Evolutionary conservation across 2,113 vertebrate genomes (phyloP).

Genomic region (Dinomys branickii): DNA sequence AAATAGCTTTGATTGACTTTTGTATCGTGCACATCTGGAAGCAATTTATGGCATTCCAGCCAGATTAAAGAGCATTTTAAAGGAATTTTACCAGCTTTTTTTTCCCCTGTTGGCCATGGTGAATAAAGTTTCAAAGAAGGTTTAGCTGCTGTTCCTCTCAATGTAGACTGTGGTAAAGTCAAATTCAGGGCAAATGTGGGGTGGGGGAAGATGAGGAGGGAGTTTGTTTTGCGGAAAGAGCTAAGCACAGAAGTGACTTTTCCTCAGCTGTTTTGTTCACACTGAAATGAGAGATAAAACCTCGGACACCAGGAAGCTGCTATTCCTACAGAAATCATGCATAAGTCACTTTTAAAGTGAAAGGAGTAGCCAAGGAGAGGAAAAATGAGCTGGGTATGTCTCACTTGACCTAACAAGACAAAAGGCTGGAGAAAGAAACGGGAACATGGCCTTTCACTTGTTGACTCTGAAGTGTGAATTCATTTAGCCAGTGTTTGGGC

Average conservation of each 20-base stretch:
- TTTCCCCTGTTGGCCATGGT: conserved; percentile 82
- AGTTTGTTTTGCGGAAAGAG: conserved; percentile 83
- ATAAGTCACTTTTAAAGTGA: conserved; percentile 60
- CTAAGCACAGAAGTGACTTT: conserved; percentile 78
- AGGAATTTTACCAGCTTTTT: conserved; percentile 88
- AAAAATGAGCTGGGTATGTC: conserved; percentile 33
- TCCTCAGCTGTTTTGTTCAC: conserved; percentile 74
- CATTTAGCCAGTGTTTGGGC: not conserved
- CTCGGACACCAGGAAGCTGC: conserved; percentile 63
- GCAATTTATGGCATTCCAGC: conserved; percentile 92
- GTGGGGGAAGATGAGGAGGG: conserved; percentile 55
- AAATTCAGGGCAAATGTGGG: conserved; percentile 90
- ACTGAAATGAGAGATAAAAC: conserved; percentile 68
- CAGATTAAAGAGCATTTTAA: conserved; percentile 92
- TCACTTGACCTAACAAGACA: not conserved
- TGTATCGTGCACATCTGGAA: conserved; percentile 92
- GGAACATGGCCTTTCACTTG: not conserved
- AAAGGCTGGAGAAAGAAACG: not conserved
- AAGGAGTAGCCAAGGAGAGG: not conserved
- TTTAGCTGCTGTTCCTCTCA: conserved; percentile 90
- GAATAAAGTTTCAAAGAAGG: conserved; percentile 92
- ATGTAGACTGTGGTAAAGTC: conserved; percentile 88
- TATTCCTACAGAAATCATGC: conserved; percentile 58
- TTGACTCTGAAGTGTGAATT: not conserved
- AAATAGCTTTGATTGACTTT: conserved; percentile 93